A percentile compares a stretch with the other conserved stretches of the same genome.
Evolutionary conservation across 2,888 invertebrate species (phyloP).

Genomic region (Synanthedon formicaeformis): DNA sequence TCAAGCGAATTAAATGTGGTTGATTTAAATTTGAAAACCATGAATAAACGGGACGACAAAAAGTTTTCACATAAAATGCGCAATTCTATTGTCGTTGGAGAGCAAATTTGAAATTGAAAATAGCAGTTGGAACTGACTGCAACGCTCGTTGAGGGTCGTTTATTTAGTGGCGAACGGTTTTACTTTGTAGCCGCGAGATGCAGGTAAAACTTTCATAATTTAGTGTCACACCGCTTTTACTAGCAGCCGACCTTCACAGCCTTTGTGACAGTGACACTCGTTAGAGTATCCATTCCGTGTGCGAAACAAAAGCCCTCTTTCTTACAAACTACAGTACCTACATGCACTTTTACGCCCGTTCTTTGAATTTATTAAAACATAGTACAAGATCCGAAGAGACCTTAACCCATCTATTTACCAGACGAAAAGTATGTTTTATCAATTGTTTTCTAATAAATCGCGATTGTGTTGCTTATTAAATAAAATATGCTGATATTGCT

Average conservation of each 20-base stretch:
- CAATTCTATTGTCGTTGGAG: constrained; percentile 46
- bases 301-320: neutral
- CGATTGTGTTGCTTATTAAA: too few species aligned
- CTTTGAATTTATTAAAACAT: neutral
- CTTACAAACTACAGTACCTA: neutral
- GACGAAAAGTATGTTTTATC: too few species aligned
- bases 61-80: constrained; percentile 43
- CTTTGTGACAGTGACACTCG: constrained; percentile 12
- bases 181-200: constrained; percentile 34
- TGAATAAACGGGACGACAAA: constrained; percentile 21
- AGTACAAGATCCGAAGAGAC: too few species aligned
- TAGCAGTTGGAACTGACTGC: constrained; percentile 38
- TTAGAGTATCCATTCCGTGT: constrained; percentile 4
- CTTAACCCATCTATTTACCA: too few species aligned
- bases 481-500: too few species aligned
- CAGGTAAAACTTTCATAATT: constrained; percentile 44
- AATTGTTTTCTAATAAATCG: too few species aligned
- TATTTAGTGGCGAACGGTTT: constrained; percentile 33
- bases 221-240: constrained; percentile 21
- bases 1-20: too few species aligned
- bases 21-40: neutral
- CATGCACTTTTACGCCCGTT: neutral
- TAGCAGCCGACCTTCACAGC: constrained; percentile 12
- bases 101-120: constrained; percentile 62
- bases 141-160: constrained; percentile 22